Percentiles rank a stretch among this genome's conserved stretches.
Conservation (phyloP, 2,113 vertebrate genomes). For the Takifugu flavidus region DNA sequence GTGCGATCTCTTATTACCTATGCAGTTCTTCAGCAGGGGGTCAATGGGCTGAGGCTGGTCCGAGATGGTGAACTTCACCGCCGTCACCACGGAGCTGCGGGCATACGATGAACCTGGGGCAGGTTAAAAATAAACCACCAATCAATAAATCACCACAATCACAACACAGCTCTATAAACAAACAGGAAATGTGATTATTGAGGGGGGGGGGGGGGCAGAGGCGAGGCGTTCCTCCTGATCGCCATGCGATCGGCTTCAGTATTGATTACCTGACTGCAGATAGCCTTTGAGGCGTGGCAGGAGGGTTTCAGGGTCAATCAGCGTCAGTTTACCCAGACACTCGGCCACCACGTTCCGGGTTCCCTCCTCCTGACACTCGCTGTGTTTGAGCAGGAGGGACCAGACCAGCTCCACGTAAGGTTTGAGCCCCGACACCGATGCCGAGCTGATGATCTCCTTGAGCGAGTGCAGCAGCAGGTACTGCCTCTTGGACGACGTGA, state of each 20-base stretch:
- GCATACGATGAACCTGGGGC: constrained; percentile 91
- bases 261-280: constrained; percentile 85
- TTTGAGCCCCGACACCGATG: constrained; percentile 90
- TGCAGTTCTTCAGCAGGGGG: constrained; percentile 95
- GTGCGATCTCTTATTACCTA: constrained; percentile 73
- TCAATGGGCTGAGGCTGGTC: constrained; percentile 97
- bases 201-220: too few relatives aligned
- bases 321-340: constrained; percentile 93
- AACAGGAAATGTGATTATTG: neutral
- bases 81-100: constrained; percentile 96
- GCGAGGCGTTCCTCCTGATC: too few relatives aligned
- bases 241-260: neutral
- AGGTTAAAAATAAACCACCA: neutral
- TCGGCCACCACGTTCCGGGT: constrained; percentile 97
- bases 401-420: constrained; percentile 96
- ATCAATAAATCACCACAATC: neutral
- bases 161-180: neutral
- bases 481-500: constrained; percentile 94
- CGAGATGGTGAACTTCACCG: constrained; percentile 98
- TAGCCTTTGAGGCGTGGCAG: constrained; percentile 95
- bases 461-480: constrained; percentile 97
- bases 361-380: constrained; percentile 96
- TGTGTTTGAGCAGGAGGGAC: constrained; percentile 93
- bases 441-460: constrained; percentile 98
- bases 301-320: constrained; percentile 95